Conservation (phyloP, 2,888 invertebrate species). For the Conistra vaccinii region DNA sequence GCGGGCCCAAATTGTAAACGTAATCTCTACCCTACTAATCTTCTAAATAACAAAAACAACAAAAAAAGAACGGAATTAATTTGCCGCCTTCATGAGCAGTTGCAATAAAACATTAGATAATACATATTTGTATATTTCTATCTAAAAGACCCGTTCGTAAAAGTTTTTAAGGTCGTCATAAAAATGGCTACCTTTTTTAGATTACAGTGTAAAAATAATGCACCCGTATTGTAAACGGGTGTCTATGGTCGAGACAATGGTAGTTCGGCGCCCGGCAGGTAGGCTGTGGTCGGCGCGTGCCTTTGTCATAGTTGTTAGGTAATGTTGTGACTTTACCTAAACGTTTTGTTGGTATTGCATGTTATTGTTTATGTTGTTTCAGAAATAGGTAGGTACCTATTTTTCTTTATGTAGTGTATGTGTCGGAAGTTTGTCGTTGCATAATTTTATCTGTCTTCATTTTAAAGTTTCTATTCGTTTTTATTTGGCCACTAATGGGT, state of each 20-base stretch:
- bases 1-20: slow-evolving; percentile 20
- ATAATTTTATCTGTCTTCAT: not conserved
- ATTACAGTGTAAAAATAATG: slow-evolving; percentile 51
- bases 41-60: slow-evolving; percentile 14
- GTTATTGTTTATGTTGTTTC: slow-evolving; percentile 30
- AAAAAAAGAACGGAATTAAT: slow-evolving; percentile 21
- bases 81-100: slow-evolving; percentile 33
- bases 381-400: not conserved
- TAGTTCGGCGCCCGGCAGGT: slow-evolving; percentile 21
- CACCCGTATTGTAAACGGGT: slow-evolving; percentile 55
- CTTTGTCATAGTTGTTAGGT: slow-evolving; percentile 24
- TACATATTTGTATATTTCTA: no score
- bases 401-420: not conserved
- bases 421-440: slow-evolving; percentile 7
- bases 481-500: no score
- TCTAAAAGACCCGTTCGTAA: slow-evolving; percentile 5
- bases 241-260: slow-evolving; percentile 47
- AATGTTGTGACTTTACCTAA: slow-evolving; percentile 32
- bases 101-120: slow-evolving; percentile 41
- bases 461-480: no score
- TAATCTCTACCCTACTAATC: slow-evolving; percentile 26
- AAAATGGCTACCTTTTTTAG: slow-evolving; percentile 46
- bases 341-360: slow-evolving; percentile 31
- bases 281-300: slow-evolving; percentile 47
- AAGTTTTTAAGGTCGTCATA: slow-evolving; percentile 28